Conservation (phyloP, 2,888 invertebrate species). For the Drosophila sordidula region DNA sequence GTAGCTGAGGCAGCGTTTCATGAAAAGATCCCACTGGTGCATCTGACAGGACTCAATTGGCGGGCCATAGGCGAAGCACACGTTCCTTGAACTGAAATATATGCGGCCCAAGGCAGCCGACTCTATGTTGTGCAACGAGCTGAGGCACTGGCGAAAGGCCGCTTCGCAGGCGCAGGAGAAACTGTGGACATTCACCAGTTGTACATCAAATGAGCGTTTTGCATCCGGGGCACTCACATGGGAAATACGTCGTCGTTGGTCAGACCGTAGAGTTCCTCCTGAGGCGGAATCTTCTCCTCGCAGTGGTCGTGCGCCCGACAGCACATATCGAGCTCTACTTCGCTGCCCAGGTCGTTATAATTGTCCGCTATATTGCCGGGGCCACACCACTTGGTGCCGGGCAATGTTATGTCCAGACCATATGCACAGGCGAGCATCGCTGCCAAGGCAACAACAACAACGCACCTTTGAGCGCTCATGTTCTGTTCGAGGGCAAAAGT, state of each 20-base stretch:
- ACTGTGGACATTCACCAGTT: conserved; percentile 29
- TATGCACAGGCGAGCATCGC: conserved; percentile 17
- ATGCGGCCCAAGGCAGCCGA: conserved; percentile 72
- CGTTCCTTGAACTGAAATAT: conserved; percentile 64
- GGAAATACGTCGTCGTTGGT: conserved; percentile 59
- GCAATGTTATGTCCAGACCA: conserved; percentile 81
- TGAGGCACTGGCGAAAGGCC: conserved; percentile 71
- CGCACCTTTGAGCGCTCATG: conserved; percentile 32
- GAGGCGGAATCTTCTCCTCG: conserved; percentile 75
- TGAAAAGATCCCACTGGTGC: conserved; percentile 56
- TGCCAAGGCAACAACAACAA: conserved; percentile 33
- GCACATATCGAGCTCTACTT: conserved; percentile 89
- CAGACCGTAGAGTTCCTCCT: conserved; percentile 46
- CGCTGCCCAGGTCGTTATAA: conserved; percentile 88
- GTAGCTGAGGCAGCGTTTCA: conserved; percentile 73
- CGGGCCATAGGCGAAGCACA: conserved; percentile 72
- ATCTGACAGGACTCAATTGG: conserved; percentile 68
- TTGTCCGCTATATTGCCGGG: conserved; percentile 92
- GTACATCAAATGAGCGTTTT: not conserved
- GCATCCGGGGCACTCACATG: conserved; percentile 54
- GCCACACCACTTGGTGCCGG: conserved; percentile 96
- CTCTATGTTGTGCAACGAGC: conserved; percentile 53
- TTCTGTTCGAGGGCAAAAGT: conserved; percentile 22
- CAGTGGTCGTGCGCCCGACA: conserved; percentile 92
- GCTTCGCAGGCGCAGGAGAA: conserved; percentile 78